Percentiles rank a stretch among this genome's conserved stretches.
Conservation (phyloP, 2,797 vertebrate genomes). For the Sarcoramphus papa region DNA sequence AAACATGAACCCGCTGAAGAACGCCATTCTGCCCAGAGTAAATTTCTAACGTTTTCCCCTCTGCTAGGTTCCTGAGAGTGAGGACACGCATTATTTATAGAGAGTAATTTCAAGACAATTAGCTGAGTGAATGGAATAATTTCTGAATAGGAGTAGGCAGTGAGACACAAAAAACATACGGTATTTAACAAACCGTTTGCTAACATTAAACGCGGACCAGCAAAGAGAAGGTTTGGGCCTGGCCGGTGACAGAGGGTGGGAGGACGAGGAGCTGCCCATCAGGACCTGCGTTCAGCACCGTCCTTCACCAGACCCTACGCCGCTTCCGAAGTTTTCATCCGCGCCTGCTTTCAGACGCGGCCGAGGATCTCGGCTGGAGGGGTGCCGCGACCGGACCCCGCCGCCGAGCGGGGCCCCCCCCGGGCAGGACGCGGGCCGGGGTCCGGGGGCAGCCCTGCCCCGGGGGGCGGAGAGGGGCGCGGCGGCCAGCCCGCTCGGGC, state of each 20-base stretch:
- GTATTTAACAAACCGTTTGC: neutral
- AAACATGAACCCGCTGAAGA: fast-evolving
- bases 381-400: too few species aligned
- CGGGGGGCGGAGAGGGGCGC: neutral
- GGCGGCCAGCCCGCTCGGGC: neutral
- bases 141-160: neutral
- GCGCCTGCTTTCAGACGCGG: neutral
- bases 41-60: neutral
- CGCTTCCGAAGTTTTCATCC: neutral
- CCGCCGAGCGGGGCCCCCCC: neutral
- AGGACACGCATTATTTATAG: neutral
- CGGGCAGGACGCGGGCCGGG: too few species aligned
- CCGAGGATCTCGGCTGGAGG: neutral
- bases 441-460: neutral
- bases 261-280: neutral
- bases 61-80: neutral
- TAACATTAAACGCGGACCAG: neutral
- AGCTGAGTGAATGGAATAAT: neutral
- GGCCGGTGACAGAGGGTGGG: neutral
- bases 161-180: neutral
- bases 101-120: neutral
- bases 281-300: neutral
- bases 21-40: fast-evolving
- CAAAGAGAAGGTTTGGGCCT: neutral
- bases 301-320: neutral